A percentile compares a stretch with the other conserved stretches of the same genome.
phyloP scores from a whole-genome alignment of 2,113 vertebrate genomes.

The Thryonomys swinderianus region DNA sequence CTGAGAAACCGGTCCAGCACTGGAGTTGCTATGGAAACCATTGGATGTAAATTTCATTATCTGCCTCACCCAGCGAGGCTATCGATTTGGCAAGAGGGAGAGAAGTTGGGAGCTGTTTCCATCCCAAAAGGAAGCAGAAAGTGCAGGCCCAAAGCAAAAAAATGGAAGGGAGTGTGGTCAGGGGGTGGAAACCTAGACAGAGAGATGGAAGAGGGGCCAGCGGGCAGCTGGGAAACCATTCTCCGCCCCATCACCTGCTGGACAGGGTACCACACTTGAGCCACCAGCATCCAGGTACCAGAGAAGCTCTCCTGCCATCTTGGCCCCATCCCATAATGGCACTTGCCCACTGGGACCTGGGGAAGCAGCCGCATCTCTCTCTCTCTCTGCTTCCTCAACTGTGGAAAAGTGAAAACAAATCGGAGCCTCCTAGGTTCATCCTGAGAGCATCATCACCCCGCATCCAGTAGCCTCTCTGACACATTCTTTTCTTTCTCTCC shows the following conservation, averaged over 20 bases:
- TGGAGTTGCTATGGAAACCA: conserved; percentile 75
- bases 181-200: accelerated
- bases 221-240: accelerated
- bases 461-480: background rate
- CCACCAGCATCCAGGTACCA: background rate
- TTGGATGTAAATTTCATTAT: conserved; percentile 79
- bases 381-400: background rate
- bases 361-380: background rate
- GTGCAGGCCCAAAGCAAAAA: conserved; percentile 8
- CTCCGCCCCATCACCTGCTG: background rate
- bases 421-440: background rate
- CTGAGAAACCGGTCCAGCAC: conserved; percentile 45
- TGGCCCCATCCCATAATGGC: accelerated
- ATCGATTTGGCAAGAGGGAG: conserved; percentile 68
- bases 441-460: background rate
- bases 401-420: background rate
- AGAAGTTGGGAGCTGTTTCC: conserved; percentile 53
- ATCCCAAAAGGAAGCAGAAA: conserved; percentile 53
- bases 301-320: background rate
- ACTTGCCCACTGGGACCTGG: background rate
- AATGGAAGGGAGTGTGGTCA: background rate
- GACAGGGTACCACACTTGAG: background rate
- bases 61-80: conserved; percentile 64
- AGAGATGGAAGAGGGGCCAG: accelerated
- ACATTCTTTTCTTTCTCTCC: background rate